Evolutionary conservation across 2,113 vertebrate species (phyloP), one percentile per base, ranked within the genome.

Genomic region (Cariama cristata): DNA sequence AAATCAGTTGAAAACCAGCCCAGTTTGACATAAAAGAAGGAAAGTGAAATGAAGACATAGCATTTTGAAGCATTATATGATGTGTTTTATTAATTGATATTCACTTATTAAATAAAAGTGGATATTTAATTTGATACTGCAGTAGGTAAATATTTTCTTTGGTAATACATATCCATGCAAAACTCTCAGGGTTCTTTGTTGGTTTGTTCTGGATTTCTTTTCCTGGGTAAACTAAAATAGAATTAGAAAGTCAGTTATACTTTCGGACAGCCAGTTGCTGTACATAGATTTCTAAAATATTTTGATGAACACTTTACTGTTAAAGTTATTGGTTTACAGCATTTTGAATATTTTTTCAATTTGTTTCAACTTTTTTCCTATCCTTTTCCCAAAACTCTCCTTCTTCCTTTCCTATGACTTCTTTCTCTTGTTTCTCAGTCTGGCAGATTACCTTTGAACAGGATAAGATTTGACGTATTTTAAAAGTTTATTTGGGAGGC

Each of bases 261-360:
- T 47, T 88, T 76, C 53, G 28, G 44, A 55, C 7, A 53, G 23
- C 3, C 20, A 27, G 7, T n/a, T 89, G 8, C 7, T 68, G 3
- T 44, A 67, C 12, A 38, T 4, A 62, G 12, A 63, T 62, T 68
- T 92, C 22, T 2, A 90, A 84, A 85, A 52, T 47, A 80, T 42
- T 77, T 81, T 52, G 7, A 55, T 27, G 11, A 76, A 60, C 1
- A 4, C 28, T 45, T 63, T 16, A 38, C 12, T 44, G 32, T 68
- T 75, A 20, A 82, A 79, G 2, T 49, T 62, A 72, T 19, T 38
- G 5, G 2, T 3, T 59, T 35, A 35, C 4, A 38, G 0, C 2
- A 69, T 74, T 74, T 74, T 62, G 8, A 84, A 44, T 49, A 1
- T 40, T 74, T 79, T 44, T 44, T 0, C 28, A 81, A 20, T 44